These are phyloP conservation scores for Cataglyphis altisquamis DNA, from an alignment of 2,888 invertebrate genomes.

Conservation along the genomic window DNA sequence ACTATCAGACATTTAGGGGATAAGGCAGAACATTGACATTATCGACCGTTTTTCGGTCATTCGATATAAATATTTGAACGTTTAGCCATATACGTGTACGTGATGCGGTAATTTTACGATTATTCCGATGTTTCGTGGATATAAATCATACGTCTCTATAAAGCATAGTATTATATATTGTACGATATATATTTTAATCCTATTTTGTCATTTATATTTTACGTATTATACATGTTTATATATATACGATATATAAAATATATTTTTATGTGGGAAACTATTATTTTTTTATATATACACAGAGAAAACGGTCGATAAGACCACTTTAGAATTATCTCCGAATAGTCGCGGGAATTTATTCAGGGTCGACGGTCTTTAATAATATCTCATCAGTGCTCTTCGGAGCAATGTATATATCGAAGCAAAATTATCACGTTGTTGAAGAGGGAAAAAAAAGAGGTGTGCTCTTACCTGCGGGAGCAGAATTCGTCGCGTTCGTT, in stretches of 20 bases:
- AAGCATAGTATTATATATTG: not conserved
- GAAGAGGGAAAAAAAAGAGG: not conserved
- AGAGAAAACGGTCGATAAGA: not conserved
- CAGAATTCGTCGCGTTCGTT: conserved; percentile 35
- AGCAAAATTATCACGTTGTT: not conserved
- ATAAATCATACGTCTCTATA: not conserved
- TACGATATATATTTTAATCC: not conserved
- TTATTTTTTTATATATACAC: not conserved
- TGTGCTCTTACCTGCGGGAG: conserved; percentile 50
- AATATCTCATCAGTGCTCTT: not conserved
- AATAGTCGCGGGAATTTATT: not conserved
- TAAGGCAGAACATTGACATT: not conserved
- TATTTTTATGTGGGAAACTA: not conserved
- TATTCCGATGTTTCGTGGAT: not conserved
- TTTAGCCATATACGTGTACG: not conserved
- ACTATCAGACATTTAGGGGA: not conserved
- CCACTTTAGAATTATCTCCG: not conserved
- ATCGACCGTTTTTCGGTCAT: not conserved
- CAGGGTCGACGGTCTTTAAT: not conserved
- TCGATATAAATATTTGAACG: not conserved
- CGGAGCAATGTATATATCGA: not conserved
- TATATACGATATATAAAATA: too few species aligned
- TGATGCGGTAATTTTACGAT: not conserved
- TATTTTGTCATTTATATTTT: not conserved
- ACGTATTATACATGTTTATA: not conserved